Evolutionary conservation across 2,113 vertebrate genomes (phyloP).

Genomic region (Cinclus cinclus): DNA sequence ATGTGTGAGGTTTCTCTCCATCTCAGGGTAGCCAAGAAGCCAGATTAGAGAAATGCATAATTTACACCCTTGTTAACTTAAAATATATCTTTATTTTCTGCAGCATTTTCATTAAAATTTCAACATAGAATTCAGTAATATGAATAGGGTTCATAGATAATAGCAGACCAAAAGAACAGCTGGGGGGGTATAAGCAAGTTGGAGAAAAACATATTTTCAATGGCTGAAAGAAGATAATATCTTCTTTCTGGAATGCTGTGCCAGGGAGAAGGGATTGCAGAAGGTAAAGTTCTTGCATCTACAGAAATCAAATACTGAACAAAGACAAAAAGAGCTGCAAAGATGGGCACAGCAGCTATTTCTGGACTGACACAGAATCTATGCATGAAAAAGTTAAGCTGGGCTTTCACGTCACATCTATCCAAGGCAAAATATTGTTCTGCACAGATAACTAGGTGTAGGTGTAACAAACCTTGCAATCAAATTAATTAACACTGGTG

Average conservation of each 20-base stretch:
- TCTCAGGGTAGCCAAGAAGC: not conserved
- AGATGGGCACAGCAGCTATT: not conserved
- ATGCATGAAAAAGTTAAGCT: not conserved
- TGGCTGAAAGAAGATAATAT: not conserved
- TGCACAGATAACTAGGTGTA: not conserved
- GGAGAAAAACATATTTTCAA: slow-evolving; percentile 2
- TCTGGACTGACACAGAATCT: not conserved
- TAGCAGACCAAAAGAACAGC: not conserved
- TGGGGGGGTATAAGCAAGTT: not conserved
- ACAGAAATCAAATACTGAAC: slow-evolving; percentile 1
- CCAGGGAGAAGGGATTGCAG: not conserved
- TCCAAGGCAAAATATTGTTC: not conserved
- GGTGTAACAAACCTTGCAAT: slow-evolving; percentile 23
- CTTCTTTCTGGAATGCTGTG: not conserved
- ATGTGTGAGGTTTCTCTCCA: not conserved
- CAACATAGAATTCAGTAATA: not conserved
- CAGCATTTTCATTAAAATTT: slow-evolving; percentile 6
- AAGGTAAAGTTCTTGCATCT: not conserved
- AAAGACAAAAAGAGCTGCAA: slow-evolving; percentile 16
- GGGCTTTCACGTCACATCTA: not conserved
- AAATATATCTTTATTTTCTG: not conserved
- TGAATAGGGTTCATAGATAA: not conserved
- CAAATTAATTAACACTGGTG: slow-evolving; percentile 16
- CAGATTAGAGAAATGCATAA: not conserved
- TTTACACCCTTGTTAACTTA: not conserved